Evolutionary conservation across 2,888 invertebrate species (phyloP).

Genomic region (Lithophane leautieri): DNA sequence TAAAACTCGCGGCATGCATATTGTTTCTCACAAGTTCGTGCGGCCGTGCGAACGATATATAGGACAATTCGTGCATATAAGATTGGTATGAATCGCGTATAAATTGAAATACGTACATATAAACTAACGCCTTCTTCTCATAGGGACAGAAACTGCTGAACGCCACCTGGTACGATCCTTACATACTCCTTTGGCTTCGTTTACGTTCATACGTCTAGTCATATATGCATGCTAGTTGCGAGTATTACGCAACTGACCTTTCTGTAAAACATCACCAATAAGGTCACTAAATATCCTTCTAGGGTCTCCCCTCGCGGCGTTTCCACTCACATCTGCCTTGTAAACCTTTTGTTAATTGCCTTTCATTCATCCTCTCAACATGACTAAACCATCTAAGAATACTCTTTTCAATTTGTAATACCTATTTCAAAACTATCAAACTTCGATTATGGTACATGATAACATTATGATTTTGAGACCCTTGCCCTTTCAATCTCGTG

Average conservation of each 20-base stretch:
- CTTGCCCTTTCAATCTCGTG: conserved; percentile 12
- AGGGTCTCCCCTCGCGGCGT: background rate
- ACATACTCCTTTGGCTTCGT: background rate
- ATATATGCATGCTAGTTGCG: background rate
- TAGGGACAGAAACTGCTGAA: background rate
- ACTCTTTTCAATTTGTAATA: conserved; percentile 26
- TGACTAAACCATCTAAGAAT: background rate
- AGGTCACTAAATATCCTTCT: too few species aligned
- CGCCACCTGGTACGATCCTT: background rate
- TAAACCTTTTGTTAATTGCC: background rate
- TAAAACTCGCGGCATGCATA: conserved; percentile 74
- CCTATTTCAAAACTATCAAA: background rate
- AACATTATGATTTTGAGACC: conserved; percentile 34
- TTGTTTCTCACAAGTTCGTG: conserved; percentile 66
- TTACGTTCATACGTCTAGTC: background rate
- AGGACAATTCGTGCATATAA: conserved; percentile 58
- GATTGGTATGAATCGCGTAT: conserved; percentile 51
- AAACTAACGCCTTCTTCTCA: background rate
- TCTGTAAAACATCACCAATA: background rate
- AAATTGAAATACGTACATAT: conserved; percentile 36
- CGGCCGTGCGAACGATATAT: conserved; percentile 65
- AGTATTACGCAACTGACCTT: background rate
- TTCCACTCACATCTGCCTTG: background rate
- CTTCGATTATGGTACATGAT: background rate
- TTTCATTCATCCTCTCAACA: background rate